Conservation (phyloP, 2,113 vertebrate species). For the Catagonus wagneri region DNA sequence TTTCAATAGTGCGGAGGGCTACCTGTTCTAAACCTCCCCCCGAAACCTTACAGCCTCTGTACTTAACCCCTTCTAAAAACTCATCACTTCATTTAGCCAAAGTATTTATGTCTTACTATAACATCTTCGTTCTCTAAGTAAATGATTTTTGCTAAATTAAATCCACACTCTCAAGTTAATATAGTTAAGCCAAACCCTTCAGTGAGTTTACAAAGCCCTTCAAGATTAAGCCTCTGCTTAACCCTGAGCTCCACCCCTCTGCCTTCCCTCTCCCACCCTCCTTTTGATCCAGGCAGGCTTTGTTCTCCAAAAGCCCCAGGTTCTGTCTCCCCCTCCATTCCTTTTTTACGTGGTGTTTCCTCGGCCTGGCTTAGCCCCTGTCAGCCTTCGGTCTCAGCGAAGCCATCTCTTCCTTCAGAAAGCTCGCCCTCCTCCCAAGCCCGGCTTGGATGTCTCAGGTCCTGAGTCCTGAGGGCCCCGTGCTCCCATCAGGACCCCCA, state of each 20-base stretch:
- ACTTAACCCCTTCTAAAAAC: not conserved
- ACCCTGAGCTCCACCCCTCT: not conserved
- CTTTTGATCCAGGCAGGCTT: not conserved
- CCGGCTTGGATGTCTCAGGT: not conserved
- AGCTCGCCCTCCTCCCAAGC: not conserved
- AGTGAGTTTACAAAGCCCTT: not conserved
- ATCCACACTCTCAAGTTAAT: not conserved
- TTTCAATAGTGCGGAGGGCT: not conserved
- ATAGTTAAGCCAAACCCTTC: not conserved
- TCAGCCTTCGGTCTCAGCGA: not conserved
- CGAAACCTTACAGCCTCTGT: not conserved
- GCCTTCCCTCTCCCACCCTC: not conserved
- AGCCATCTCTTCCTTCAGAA: not conserved
- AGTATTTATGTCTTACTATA: not conserved
- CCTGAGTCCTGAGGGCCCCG: accelerated
- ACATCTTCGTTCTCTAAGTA: not conserved
- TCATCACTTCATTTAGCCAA: not conserved
- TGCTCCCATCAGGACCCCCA: not conserved
- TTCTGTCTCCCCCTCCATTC: not conserved
- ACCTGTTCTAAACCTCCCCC: not conserved
- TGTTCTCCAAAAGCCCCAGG: not conserved
- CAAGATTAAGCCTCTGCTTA: not conserved
- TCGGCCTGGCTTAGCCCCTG: not conserved
- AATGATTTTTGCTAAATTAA: not conserved
- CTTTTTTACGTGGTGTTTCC: not conserved